phyloP scores from a whole-genome alignment of 2,113 vertebrate genomes.

The Geococcyx californianus region DNA sequence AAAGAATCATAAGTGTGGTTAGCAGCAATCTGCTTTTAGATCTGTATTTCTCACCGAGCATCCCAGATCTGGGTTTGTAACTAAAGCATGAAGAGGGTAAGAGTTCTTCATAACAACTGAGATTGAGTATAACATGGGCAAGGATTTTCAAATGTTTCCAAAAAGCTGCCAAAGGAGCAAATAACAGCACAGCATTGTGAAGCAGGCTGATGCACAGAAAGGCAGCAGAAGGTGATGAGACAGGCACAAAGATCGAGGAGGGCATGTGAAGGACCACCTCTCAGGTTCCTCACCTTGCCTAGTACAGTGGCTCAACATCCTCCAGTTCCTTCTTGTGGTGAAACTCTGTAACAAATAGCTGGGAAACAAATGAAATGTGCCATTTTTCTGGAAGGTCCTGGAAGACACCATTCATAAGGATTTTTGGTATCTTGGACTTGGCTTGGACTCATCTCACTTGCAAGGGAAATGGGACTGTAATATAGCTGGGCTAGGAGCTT shows the following conservation, averaged over 20 bases:
- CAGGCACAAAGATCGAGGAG: not conserved
- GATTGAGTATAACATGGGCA: not conserved
- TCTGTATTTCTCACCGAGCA: not conserved
- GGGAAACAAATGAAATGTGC: not conserved
- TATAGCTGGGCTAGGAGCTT: not conserved
- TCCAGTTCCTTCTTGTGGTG: not conserved
- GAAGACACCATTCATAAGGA: not conserved
- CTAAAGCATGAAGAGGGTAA: not conserved
- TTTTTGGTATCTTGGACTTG: not conserved
- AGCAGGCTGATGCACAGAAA: not conserved
- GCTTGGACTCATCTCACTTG: not conserved
- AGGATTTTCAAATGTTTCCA: not conserved
- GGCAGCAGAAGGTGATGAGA: not conserved
- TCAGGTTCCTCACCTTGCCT: not conserved
- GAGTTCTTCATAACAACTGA: not conserved
- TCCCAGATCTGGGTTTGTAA: not conserved
- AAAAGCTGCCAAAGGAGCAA: not conserved
- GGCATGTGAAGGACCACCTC: not conserved
- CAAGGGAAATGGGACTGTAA: not conserved
- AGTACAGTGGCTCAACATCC: not conserved
- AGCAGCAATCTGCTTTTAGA: not conserved
- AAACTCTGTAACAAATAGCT: not conserved
- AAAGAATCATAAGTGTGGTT: fast-evolving
- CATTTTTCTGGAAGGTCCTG: not conserved
- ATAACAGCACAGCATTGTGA: not conserved